Evolutionary conservation across 1,140 invertebrate genomes (phyloP).

Genomic region (Elymnias hypermnestra): DNA sequence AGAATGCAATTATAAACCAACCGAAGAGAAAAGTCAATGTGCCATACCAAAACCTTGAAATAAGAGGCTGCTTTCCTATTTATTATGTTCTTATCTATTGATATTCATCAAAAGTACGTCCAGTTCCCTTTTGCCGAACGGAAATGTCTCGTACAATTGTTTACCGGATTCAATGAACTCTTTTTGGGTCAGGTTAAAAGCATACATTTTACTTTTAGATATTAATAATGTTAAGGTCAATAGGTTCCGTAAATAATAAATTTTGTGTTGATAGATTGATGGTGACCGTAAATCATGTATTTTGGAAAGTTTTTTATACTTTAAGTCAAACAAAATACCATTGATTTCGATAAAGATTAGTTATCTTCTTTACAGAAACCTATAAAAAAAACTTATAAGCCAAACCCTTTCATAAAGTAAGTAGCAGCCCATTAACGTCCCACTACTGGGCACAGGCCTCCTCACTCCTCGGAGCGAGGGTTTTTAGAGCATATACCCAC

Average conservation of each 20-base stretch:
- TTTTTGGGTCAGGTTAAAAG: slow-evolving; percentile 32
- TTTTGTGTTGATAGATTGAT: neutral
- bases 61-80: slow-evolving; percentile 23
- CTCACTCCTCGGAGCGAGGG: too few relatives aligned
- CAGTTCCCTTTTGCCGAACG: slow-evolving; percentile 42
- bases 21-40: slow-evolving; percentile 21
- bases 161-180: slow-evolving; percentile 61
- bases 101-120: slow-evolving; percentile 39
- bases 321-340: too few relatives aligned
- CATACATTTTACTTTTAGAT: slow-evolving; percentile 16
- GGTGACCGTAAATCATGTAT: too few relatives aligned
- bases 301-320: too few relatives aligned
- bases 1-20: slow-evolving; percentile 34
- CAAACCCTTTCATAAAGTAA: too few relatives aligned
- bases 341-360: too few relatives aligned
- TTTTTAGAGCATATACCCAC: too few relatives aligned
- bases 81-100: slow-evolving; percentile 31
- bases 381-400: too few relatives aligned
- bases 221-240: slow-evolving; percentile 21
- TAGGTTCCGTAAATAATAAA: neutral
- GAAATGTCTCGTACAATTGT: slow-evolving; percentile 42
- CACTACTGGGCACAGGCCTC: too few relatives aligned
- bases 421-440: too few relatives aligned
- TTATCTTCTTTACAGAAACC: too few relatives aligned
- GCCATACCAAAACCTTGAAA: slow-evolving; percentile 5